Evolutionary conservation across 2,888 invertebrate genomes (phyloP), one percentile per base, ranked within the genome.

Genomic region (Petrophora chlorosata): DNA sequence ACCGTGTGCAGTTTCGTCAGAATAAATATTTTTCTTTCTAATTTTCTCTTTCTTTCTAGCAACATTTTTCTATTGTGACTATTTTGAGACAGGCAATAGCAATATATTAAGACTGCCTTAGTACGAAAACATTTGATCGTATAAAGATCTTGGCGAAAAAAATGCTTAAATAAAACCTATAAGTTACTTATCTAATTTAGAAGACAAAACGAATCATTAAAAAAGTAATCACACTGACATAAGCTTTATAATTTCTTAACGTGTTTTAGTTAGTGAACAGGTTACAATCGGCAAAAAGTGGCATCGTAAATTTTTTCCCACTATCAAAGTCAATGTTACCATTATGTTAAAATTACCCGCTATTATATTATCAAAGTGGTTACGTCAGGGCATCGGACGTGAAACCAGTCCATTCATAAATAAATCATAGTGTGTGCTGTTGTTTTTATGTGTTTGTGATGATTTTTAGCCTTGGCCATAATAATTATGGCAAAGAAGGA

Each of bases 271-370:
- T 19, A 19, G 19, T 5, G 19, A 19, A 42, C 30, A 22, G 26
- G 32, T 33, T 32, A 38, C 15, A 25, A 13, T 17, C 19, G 29
- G 26, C 42, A 48, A 42, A 42, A 42, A 42, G 16, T 36, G 9
- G 10, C 34, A 30, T 26, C 41, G 25, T 28, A 14, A 22, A 40
- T 41, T 41, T 48, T 47, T 48, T 48, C 15, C 12, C 8, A 13
- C 26, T 32, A 9, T 28, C 46, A 32, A 36, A 36, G 40, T 35
- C 47, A 48, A 35, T 48, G 47, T 48, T 41, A 34, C 36, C 35
- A 48, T 48, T 48, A 48, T 41, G 23, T 41, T 30, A 8, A 41
- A 36, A 48, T 48, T 36, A 32, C 47, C 29, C 22, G 8, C 47
- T 48, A 46, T 34, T 34, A 34, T 28, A 36, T 35, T 48, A 41